Conservation (phyloP, 2,888 invertebrate species). For the Hypsopygia costalis region DNA sequence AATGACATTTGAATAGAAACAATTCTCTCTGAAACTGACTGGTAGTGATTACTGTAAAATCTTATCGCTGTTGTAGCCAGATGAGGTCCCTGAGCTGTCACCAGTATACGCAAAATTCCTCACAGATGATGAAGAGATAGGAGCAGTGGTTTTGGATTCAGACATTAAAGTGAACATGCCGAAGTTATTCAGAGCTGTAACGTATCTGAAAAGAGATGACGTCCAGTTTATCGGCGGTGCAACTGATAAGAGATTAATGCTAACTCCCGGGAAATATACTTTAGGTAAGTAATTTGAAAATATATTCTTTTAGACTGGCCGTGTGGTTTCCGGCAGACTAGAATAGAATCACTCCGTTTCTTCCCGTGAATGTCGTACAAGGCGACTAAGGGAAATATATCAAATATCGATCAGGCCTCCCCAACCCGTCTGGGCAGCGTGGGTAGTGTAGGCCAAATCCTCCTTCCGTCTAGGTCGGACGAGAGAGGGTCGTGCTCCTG, state of each 20-base stretch:
- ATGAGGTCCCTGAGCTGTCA: slow-evolving; percentile 36
- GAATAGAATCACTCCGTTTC: too few species aligned
- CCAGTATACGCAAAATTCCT: slow-evolving; percentile 44
- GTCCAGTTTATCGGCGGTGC: slow-evolving; percentile 75
- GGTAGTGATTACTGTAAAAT: not conserved
- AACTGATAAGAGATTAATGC: slow-evolving; percentile 59
- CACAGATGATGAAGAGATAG: slow-evolving; percentile 63
- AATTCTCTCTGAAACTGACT: not conserved
- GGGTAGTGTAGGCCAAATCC: too few species aligned
- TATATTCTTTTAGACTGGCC: too few species aligned
- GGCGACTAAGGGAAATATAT: too few species aligned
- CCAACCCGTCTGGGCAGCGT: too few species aligned
- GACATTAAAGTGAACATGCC: slow-evolving; percentile 71
- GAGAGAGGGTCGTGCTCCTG: too few species aligned
- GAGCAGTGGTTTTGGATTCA: slow-evolving; percentile 80
- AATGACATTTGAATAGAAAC: not conserved
- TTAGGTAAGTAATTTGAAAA: slow-evolving; percentile 45
- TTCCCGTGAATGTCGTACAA: too few species aligned
- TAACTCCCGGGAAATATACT: slow-evolving; percentile 39
- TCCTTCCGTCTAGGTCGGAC: too few species aligned
- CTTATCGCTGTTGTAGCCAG: slow-evolving; percentile 40
- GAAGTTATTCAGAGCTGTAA: slow-evolving; percentile 68
- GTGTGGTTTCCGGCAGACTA: too few species aligned
- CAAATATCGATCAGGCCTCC: too few species aligned
- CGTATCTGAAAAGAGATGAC: slow-evolving; percentile 68